Evolutionary conservation across 2,113 vertebrate species (phyloP), one percentile per base, ranked within the genome.

Genomic region (Phocoena sinus): DNA sequence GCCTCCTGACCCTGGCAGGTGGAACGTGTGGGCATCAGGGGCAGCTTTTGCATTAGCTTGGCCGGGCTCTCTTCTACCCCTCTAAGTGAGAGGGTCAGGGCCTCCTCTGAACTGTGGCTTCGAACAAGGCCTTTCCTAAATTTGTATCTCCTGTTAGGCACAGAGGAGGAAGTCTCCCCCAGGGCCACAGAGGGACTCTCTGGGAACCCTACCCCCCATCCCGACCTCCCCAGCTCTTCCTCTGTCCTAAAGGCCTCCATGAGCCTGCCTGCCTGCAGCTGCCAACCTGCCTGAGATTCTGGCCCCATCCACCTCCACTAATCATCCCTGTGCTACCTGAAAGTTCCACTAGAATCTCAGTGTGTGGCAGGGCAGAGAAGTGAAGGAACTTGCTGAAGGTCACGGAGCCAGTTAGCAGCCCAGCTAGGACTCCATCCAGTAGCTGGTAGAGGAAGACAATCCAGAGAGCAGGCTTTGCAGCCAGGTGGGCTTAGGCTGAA

Each of bases 371-470:
- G 26, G 33, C 15, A 31, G 47, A 85, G 58, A 70, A 70, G 14
- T 5, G n/a, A 63, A 84, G 36, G 25, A 50, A 50, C 38, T 41
- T 26, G 36, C 44, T 8, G n/a, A 33, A 80, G 88, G 87, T 17
- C 41, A 31, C 25, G 8, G 0, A 23, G 77, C 31, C 71, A 58
- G 89, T 41, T 26, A 25, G 92, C 13, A 38, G 36, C 56, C 74
- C 36, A 38, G 36, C 18, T 1, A 2, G n/a, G 33, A 31, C 31
- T n/a, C 41, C 18, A 1, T 25, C 44, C 36, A 25, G 25, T 5
- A 13, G 81, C 60, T 0, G 0, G 28, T 0, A n/a, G 68, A 62
- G 31, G 60, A 13, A 44, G 58, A 83, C 8, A 2, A 77, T 4
- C 68, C 58, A 53, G 62, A 33, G 14, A 7, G 8, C 18, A 60